Evolutionary conservation across 2,888 invertebrate genomes (phyloP).

Genomic region (Bhutanitis thaidina): DNA sequence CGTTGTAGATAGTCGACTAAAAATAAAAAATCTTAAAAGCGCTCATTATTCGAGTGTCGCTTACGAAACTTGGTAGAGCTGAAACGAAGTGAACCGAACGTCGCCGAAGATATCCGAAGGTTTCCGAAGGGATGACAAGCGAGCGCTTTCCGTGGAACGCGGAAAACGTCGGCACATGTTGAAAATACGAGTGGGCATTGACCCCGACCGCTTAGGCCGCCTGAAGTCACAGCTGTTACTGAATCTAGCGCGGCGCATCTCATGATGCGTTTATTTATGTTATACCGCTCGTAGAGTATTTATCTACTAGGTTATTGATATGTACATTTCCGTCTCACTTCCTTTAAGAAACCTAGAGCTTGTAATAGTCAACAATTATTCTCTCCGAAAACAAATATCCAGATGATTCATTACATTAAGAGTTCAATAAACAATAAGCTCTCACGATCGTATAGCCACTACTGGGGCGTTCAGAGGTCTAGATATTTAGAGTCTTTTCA

Average conservation of each 20-base stretch:
- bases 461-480: too few relatives aligned
- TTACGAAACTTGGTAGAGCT: conserved; percentile 24
- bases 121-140: conserved; percentile 68
- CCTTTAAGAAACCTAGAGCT: not conserved
- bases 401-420: too few relatives aligned
- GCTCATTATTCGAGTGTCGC: conserved; percentile 20
- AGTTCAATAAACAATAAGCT: too few relatives aligned
- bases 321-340: conserved; percentile 6
- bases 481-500: too few relatives aligned
- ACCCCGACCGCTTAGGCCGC: conserved; percentile 66
- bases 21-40: conserved; percentile 24
- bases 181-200: conserved; percentile 77
- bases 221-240: conserved; percentile 70
- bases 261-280: conserved; percentile 58
- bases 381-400: too few relatives aligned
- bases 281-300: conserved; percentile 31
- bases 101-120: conserved; percentile 55
- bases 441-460: too few relatives aligned
- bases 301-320: conserved; percentile 35
- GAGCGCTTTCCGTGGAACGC: conserved; percentile 75
- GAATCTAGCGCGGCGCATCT: conserved; percentile 66
- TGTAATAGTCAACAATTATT: not conserved
- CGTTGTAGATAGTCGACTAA: conserved; percentile 20
- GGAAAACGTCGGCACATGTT: conserved; percentile 78
- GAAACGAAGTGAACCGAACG: conserved; percentile 36